phyloP scores from a whole-genome alignment of 2,797 vertebrate species.

The Mormyrops attenuatus region DNA sequence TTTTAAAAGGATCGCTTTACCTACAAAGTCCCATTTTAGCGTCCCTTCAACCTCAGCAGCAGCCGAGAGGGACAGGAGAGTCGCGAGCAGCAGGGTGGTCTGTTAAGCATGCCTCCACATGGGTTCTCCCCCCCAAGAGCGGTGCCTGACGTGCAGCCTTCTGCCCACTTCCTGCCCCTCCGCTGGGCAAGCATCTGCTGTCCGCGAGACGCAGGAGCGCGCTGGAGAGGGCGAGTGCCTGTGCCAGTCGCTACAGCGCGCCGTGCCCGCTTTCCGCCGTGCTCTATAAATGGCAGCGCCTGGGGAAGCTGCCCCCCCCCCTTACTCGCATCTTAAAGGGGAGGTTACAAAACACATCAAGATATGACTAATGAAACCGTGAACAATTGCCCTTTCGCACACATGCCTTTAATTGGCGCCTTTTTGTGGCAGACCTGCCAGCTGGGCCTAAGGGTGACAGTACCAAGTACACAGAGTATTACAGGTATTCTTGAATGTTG shows the following conservation, averaged over 20 bases:
- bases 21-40: not conserved
- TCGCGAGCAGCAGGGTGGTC: not conserved
- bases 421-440: not conserved
- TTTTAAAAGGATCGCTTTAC: not conserved
- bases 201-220: not conserved
- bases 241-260: not conserved
- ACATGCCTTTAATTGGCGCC: not conserved
- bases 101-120: not conserved
- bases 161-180: not conserved
- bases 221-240: not conserved
- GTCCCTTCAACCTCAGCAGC: not conserved
- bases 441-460: not conserved
- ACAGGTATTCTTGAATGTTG: not conserved
- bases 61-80: not conserved
- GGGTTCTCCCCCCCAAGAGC: not conserved
- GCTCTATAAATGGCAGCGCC: conserved; percentile 8
- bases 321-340: not conserved
- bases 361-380: not conserved
- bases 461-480: not conserved
- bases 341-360: not conserved
- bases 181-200: conserved; percentile 19
- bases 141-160: not conserved
- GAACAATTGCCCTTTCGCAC: not conserved
- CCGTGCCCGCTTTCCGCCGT: not conserved
- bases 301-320: not conserved